Conservation (phyloP, 2,113 vertebrate species). For the Pica pica region DNA sequence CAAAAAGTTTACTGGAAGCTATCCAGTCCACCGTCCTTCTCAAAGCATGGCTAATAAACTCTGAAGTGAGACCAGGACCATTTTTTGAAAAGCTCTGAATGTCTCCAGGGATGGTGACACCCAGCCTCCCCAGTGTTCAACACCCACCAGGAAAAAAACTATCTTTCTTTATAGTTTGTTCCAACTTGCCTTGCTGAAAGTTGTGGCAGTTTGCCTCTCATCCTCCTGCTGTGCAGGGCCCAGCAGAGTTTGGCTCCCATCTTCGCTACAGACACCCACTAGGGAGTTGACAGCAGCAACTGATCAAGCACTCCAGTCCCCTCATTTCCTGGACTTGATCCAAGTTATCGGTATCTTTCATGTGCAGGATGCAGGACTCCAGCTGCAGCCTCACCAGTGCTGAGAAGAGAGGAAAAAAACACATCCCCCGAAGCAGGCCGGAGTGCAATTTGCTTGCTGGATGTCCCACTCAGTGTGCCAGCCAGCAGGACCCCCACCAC, state of each 20-base stretch:
- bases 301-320: background rate
- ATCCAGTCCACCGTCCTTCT: background rate
- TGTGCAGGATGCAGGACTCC: fast-evolving
- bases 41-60: background rate
- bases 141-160: fast-evolving
- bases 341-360: background rate
- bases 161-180: background rate
- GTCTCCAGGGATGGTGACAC: background rate
- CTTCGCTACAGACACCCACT: background rate
- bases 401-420: background rate
- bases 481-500: fast-evolving
- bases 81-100: background rate
- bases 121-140: background rate
- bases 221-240: background rate
- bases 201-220: background rate
- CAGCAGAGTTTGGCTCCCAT: background rate
- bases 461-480: fast-evolving
- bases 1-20: background rate
- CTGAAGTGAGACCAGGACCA: background rate
- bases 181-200: background rate
- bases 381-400: background rate
- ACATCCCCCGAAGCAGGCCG: fast-evolving
- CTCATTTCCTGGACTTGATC: fast-evolving
- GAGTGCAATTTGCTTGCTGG: background rate
- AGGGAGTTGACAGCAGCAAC: background rate